Evolutionary conservation across 2,888 invertebrate genomes (phyloP), one percentile per base, ranked within the genome.

Genomic region (Eilema depressum): DNA sequence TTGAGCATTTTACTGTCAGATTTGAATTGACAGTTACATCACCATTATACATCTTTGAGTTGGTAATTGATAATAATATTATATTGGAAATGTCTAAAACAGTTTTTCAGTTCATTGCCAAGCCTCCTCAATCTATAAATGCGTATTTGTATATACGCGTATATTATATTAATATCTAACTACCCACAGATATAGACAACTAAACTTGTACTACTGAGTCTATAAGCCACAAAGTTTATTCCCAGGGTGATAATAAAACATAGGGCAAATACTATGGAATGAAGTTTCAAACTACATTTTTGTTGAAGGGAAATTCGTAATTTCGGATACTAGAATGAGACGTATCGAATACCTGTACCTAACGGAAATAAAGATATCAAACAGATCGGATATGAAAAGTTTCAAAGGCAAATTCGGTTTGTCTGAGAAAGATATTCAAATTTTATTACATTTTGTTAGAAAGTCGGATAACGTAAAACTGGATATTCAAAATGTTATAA

Each of bases 231-330:
- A 61, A 84, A 86, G 76, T 84, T 82, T 68, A 61, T 69, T 80
- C 84, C 77, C 84, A 4, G 33, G 75, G 76, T 74, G 76, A 73
- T 79, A 79, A 82, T 85, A 85, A 85, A 85, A 80, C 78, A 80
- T 79, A 78, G 80, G 75, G 70, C 79, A 82, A 79, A 75, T 72
- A 65, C 68, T 66, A 33, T 66, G 70, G 68, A 70, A 69, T 74
- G 73, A 75, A 81, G 74, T 77, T 80, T 76, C 74, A 66, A 70
- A 63, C 68, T 71, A 73, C 63, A 79, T 80, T 75, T 63, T 75
- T 78, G 81, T 70, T 74, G 14, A 47, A 57, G 47, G 59, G 37
- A 71, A 67, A 62, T 63, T 66, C 62, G 17, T 20, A 61, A 59
- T 41, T 64, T 28, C 37, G 7, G 23, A 47, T 53, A 47, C 20